phyloP scores from a whole-genome alignment of 1,140 invertebrate genomes.

The Vollenhovia emeryi region DNA sequence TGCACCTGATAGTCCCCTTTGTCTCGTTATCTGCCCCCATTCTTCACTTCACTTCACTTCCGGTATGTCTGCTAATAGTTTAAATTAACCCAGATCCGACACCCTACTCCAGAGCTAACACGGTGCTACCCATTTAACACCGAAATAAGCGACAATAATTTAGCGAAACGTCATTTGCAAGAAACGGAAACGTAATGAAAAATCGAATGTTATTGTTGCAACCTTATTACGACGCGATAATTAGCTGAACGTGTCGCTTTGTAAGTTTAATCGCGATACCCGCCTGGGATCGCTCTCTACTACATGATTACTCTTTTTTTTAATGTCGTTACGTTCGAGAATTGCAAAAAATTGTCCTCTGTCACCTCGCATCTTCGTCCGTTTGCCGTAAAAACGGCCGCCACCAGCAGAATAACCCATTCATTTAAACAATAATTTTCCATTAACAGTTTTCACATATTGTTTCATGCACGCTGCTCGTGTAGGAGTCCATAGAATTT shows the following conservation, averaged over 20 bases:
- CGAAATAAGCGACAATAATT: slow-evolving; percentile 66
- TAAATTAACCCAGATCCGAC: slow-evolving; percentile 76
- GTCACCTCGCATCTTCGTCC: background rate
- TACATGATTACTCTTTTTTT: background rate
- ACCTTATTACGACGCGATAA: background rate
- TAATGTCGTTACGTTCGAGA: background rate
- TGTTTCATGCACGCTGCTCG: background rate
- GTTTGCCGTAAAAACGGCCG: background rate
- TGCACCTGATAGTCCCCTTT: slow-evolving; percentile 22
- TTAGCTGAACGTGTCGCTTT: background rate
- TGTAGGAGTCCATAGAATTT: slow-evolving; percentile 3
- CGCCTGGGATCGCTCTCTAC: background rate
- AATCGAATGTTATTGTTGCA: background rate
- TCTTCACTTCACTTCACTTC: slow-evolving; percentile 56
- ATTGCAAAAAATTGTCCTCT: background rate
- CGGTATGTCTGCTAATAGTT: slow-evolving; percentile 73
- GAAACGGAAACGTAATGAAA: background rate
- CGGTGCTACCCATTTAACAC: background rate
- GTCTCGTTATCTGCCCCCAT: slow-evolving; percentile 45
- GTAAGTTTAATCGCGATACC: slow-evolving; percentile 9
- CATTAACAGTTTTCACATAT: slow-evolving; percentile 27
- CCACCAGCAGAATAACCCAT: background rate
- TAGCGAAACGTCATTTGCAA: slow-evolving; percentile 10
- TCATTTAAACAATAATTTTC: slow-evolving; percentile 49
- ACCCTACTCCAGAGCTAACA: slow-evolving; percentile 23